Percentiles rank a stretch among this genome's conserved stretches.
Conservation (phyloP, 2,113 vertebrate genomes). For the Phodopus roborovskii region DNA sequence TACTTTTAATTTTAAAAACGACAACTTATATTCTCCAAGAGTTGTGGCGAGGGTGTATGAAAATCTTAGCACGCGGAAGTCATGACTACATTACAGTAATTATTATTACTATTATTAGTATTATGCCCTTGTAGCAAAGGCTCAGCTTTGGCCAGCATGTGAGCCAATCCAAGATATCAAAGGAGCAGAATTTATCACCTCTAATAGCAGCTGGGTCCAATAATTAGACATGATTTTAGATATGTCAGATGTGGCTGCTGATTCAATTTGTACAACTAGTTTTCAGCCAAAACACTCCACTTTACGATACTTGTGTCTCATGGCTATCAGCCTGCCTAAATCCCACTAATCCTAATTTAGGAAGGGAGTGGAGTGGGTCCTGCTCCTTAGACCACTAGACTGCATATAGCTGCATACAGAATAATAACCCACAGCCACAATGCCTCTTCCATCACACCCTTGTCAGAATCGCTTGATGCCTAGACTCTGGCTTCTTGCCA, state of each 20-base stretch:
- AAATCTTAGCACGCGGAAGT: conserved; percentile 5
- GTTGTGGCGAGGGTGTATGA: neutral
- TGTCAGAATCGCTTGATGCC: neutral
- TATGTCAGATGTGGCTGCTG: neutral
- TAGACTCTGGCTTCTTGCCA: neutral
- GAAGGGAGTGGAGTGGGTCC: neutral
- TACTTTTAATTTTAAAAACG: neutral
- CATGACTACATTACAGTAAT: conserved; percentile 14
- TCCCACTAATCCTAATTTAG: neutral
- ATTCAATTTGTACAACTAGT: neutral
- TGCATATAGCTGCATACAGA: neutral
- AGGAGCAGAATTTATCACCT: neutral
- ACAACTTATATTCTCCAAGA: neutral
- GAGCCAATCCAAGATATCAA: neutral
- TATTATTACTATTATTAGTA: neutral
- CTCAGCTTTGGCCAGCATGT: conserved; percentile 11
- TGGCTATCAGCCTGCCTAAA: neutral
- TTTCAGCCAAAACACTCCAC: neutral
- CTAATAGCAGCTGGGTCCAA: neutral
- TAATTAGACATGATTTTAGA: neutral
- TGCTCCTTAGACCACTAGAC: neutral
- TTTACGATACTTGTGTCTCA: neutral
- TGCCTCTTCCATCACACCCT: neutral
- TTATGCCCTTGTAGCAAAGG: neutral
- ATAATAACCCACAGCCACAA: neutral